Conservation (phyloP, 2,888 invertebrate species). For the Caenorhabditis sinica region DNA sequence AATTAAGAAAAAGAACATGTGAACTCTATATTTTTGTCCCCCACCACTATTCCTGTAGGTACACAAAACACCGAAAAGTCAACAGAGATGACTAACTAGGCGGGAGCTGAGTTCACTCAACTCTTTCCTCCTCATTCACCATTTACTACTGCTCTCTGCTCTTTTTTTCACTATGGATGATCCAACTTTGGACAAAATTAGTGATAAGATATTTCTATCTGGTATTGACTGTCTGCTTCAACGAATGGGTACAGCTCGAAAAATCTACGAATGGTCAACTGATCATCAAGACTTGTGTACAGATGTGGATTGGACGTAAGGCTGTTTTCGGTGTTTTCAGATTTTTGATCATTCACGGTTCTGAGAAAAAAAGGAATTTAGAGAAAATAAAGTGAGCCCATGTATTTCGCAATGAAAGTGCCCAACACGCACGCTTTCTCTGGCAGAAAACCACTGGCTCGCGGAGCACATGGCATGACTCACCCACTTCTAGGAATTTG, state of each 20-base stretch:
- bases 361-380: conserved; percentile 5
- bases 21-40: background rate
- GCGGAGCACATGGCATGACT: conserved; percentile 49
- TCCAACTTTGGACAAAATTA: conserved; percentile 56
- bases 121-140: background rate
- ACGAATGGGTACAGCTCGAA: conserved; percentile 60
- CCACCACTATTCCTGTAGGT: conserved; percentile 2
- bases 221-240: conserved; percentile 71
- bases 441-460: conserved; percentile 40
- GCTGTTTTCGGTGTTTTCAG: conserved; percentile 20
- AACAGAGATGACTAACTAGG: conserved; percentile 47
- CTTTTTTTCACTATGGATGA: conserved; percentile 58
- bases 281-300: conserved; percentile 62
- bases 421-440: conserved; percentile 13
- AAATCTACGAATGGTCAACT: conserved; percentile 69
- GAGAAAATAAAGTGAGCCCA: conserved; percentile 6
- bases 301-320: conserved; percentile 71
- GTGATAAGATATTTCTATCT: conserved; percentile 64
- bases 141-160: background rate
- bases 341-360: background rate
- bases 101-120: background rate
- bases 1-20: background rate
- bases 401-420: conserved; percentile 56
- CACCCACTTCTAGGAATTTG: conserved; percentile 49
- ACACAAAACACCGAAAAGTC: conserved; percentile 35